Evolutionary conservation across 2,797 vertebrate species (phyloP).

Genomic region (Bradypodion ventrale): DNA sequence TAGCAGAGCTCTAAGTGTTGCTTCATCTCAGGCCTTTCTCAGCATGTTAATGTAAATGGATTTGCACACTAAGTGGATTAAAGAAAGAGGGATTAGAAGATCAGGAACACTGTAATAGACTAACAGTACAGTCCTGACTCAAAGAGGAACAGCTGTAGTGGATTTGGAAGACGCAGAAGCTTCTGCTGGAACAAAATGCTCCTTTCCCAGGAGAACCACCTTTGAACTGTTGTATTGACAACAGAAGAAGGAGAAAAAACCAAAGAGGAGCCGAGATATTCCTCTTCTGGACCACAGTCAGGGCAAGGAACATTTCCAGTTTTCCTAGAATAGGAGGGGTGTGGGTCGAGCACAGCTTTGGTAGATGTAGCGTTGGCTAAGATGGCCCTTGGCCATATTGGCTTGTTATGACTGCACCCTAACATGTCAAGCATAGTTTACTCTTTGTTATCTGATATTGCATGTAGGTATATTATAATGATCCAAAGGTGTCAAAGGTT

Average conservation of each 20-base stretch:
- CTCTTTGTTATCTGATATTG: background rate
- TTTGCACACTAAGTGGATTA: background rate
- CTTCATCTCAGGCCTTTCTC: background rate
- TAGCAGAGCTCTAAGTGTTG: background rate
- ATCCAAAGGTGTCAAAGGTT: too few relatives aligned
- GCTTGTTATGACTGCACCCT: background rate
- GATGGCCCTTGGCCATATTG: background rate
- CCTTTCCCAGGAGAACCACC: too few relatives aligned
- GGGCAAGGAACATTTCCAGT: background rate
- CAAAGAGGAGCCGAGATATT: background rate
- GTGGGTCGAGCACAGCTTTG: background rate
- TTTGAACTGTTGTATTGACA: background rate
- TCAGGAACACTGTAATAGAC: background rate
- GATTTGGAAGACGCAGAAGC: too few relatives aligned
- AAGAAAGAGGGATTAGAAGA: background rate
- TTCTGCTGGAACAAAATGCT: too few relatives aligned
- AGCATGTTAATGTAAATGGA: background rate
- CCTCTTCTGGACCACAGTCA: background rate
- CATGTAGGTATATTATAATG: conserved; percentile 35
- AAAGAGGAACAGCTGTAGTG: too few relatives aligned
- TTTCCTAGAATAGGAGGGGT: background rate
- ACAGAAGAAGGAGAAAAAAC: background rate
- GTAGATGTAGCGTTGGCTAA: background rate
- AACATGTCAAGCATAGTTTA: background rate
- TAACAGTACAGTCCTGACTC: background rate